These are phyloP conservation scores for Eriocheir sinensis DNA, from an alignment of 1,140 invertebrate genomes.

Conservation along the genomic window DNA sequence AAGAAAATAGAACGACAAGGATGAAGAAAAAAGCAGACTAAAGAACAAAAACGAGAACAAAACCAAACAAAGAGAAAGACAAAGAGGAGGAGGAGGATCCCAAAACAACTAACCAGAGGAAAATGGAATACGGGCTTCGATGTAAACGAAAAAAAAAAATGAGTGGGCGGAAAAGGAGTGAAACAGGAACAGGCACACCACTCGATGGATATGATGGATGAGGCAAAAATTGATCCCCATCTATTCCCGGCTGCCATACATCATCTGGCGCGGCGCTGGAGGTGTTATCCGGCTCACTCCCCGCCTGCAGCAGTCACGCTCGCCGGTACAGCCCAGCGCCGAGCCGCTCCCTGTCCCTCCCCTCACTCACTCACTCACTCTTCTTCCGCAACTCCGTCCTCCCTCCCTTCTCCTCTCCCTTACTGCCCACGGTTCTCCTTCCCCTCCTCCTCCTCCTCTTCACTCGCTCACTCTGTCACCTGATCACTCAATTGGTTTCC, in stretches of 20 bases:
- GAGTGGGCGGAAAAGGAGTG: background rate
- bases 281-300: background rate
- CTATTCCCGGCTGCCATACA: background rate
- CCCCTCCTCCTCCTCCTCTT: background rate
- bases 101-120: too few species aligned
- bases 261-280: background rate
- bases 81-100: too few species aligned
- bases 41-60: too few species aligned
- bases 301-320: background rate
- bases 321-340: background rate
- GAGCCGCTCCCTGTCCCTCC: background rate
- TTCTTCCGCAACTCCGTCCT: background rate
- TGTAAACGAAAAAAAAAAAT: too few species aligned
- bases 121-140: too few species aligned
- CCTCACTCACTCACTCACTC: background rate
- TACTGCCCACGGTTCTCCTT: background rate
- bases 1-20: background rate
- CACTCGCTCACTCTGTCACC: background rate
- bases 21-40: background rate
- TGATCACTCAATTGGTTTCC: background rate
- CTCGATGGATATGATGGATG: background rate
- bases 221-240: background rate
- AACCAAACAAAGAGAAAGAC: too few species aligned
- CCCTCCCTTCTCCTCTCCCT: background rate
- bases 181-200: background rate